These are phyloP conservation scores for Nesidiocoris tenuis DNA, from an alignment of 2,888 invertebrate species.

Conservation along the genomic window DNA sequence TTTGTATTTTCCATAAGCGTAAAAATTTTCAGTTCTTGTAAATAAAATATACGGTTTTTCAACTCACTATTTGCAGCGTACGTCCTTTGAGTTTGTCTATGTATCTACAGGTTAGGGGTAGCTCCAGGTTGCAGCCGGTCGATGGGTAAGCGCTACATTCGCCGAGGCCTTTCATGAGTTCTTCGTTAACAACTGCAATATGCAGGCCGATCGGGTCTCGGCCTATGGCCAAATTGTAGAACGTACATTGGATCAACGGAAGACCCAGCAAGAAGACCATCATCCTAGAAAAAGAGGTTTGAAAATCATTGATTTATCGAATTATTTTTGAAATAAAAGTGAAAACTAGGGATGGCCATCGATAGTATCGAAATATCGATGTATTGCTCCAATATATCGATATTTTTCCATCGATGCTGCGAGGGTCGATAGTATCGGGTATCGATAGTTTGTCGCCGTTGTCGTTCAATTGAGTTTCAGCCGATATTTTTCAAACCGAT, in stretches of 20 bases:
- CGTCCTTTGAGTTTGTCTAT: conserved; percentile 48
- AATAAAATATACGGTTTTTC: not conserved
- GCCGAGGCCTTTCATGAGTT: conserved; percentile 51
- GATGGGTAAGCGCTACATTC: conserved; percentile 46
- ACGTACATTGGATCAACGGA: conserved; percentile 56
- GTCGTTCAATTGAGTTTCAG: too few species aligned
- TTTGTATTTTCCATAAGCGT: not conserved
- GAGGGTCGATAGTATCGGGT: too few species aligned
- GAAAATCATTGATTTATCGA: too few species aligned
- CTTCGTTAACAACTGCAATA: conserved; percentile 56
- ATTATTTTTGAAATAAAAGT: too few species aligned
- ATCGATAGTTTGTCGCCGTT: too few species aligned
- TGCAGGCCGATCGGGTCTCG: conserved; percentile 54
- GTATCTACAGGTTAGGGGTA: conserved; percentile 50
- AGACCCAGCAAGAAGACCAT: conserved; percentile 57
- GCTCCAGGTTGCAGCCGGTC: conserved; percentile 48
- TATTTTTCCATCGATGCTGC: too few species aligned
- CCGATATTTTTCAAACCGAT: too few species aligned
- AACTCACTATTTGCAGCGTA: conserved; percentile 48
- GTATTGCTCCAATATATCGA: too few species aligned
- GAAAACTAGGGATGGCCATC: too few species aligned
- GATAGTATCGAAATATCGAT: too few species aligned
- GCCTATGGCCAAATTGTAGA: conserved; percentile 58
- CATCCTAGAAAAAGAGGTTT: conserved; percentile 53
- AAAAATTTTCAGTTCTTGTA: not conserved